These are phyloP conservation scores for Stegastes partitus DNA, from an alignment of 2,113 vertebrate species.

Conservation along the genomic window DNA sequence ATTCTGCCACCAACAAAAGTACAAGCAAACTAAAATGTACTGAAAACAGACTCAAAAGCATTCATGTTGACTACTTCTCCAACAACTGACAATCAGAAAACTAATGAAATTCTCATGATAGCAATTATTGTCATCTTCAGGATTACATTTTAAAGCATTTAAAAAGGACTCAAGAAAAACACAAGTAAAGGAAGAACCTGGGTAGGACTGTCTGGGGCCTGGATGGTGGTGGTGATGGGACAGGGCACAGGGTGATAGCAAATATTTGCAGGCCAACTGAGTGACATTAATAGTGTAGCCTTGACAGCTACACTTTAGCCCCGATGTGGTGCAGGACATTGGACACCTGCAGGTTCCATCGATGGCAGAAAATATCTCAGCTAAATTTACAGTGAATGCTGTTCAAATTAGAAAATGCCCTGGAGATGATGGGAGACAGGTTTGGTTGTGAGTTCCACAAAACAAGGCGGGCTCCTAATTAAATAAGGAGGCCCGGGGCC, in stretches of 20 bases:
- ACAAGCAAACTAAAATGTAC: too few species aligned
- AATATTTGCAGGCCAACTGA: slow-evolving; percentile 33
- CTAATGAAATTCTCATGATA: background rate
- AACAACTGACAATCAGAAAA: background rate
- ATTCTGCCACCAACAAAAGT: too few species aligned
- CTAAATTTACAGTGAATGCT: slow-evolving; percentile 24
- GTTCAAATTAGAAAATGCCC: slow-evolving; percentile 38
- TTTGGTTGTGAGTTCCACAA: slow-evolving; percentile 45
- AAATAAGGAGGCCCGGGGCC: slow-evolving; percentile 60
- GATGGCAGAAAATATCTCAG: slow-evolving; percentile 13
- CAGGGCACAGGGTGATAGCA: background rate
- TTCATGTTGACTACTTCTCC: too few species aligned
- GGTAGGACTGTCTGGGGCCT: background rate
- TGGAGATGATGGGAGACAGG: slow-evolving; percentile 27
- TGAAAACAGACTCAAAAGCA: too few species aligned
- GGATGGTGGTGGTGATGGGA: background rate
- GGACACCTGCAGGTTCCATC: slow-evolving; percentile 13
- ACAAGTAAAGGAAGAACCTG: background rate
- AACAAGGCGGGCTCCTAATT: slow-evolving; percentile 61
- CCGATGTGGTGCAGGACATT: slow-evolving; percentile 3
- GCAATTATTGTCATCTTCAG: background rate
- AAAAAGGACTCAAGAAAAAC: background rate
- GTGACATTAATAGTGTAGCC: slow-evolving; percentile 24
- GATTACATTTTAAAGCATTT: background rate
- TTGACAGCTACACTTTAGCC: slow-evolving; percentile 13